Conservation (phyloP, 2,888 invertebrate species). For the Peribatodes rhomboidaria region DNA sequence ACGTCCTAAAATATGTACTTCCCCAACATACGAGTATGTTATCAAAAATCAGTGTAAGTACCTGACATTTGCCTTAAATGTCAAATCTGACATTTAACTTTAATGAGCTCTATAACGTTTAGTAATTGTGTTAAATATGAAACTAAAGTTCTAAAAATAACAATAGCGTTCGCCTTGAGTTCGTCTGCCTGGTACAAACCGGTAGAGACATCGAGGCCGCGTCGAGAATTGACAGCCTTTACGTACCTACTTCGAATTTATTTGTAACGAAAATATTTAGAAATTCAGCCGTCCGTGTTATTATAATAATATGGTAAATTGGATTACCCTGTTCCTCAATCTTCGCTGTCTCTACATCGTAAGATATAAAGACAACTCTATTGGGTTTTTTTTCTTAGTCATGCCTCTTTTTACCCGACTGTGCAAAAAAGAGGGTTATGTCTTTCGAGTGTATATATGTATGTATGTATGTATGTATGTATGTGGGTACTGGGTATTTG, state of each 20-base stretch:
- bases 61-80: slow-evolving; percentile 6
- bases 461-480: too few relatives aligned
- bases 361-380: too few relatives aligned
- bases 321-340: background rate
- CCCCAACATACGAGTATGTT: background rate
- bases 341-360: too few relatives aligned
- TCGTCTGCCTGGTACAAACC: slow-evolving; percentile 52
- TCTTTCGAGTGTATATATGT: too few relatives aligned
- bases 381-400: too few relatives aligned
- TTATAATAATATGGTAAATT: background rate
- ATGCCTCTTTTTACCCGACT: too few relatives aligned
- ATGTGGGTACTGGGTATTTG: too few relatives aligned
- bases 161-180: slow-evolving; percentile 54
- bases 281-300: background rate
- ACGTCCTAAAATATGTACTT: background rate
- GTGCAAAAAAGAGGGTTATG: too few relatives aligned
- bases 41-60: background rate
- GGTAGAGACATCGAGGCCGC: slow-evolving; percentile 58
- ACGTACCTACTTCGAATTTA: slow-evolving; percentile 14
- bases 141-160: slow-evolving; percentile 48
- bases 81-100: slow-evolving; percentile 1
- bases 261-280: slow-evolving; percentile 10
- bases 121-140: slow-evolving; percentile 24
- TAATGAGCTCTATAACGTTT: slow-evolving; percentile 12
- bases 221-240: slow-evolving; percentile 41